Conservation (phyloP, 2,797 vertebrate species). For the Somateria mollissima region DNA sequence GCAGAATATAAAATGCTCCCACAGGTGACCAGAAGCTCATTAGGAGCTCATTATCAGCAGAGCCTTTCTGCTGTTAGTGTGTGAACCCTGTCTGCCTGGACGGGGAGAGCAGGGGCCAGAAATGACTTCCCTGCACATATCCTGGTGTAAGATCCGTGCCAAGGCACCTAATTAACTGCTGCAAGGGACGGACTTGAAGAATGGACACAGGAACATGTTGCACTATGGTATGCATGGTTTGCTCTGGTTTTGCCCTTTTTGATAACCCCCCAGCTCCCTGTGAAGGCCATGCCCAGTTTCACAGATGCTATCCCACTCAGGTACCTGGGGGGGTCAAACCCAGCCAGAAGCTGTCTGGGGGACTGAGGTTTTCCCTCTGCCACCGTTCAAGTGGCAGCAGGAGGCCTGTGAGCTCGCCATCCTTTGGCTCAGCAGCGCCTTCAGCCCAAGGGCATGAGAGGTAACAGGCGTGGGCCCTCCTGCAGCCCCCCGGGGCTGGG, state of each 20-base stretch:
- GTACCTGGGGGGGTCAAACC: no score
- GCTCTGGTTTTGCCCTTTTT: no score
- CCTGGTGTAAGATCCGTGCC: not conserved
- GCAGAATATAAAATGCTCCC: not conserved
- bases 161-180: not conserved
- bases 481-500: not conserved
- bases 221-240: accelerated
- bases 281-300: not conserved
- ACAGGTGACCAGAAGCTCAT: accelerated
- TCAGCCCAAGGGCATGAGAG: not conserved
- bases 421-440: not conserved
- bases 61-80: not conserved
- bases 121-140: not conserved
- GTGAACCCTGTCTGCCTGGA: not conserved
- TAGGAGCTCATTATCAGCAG: not conserved
- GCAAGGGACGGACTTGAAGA: not conserved
- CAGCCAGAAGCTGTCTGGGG: no score
- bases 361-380: not conserved
- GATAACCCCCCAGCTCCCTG: not conserved
- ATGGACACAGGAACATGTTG: not conserved
- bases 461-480: not conserved
- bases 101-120: accelerated
- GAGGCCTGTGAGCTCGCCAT: not conserved
- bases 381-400: no score
- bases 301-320: no score